Base-by-base conservation (phyloP, 1,140 invertebrate species). In the Zaprionus nigranus region DNA sequence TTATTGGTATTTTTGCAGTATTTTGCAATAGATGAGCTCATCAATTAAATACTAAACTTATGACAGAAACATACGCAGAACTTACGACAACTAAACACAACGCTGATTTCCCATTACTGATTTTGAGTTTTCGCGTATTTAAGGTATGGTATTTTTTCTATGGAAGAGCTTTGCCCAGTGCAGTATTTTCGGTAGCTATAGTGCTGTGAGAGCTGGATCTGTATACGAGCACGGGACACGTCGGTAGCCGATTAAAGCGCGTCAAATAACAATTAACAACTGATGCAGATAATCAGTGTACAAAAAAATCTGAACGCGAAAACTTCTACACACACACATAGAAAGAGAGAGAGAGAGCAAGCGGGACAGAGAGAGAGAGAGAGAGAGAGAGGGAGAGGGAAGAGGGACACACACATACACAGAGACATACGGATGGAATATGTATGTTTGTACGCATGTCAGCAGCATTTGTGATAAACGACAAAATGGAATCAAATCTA, bases 251-350 rank as follows among this genome's bases (percentile, higher is more conserved):
- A 91, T 90, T 81, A 91, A 91, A 91, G 79, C 88, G 86, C 88
- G 90, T 91, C 90, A 91, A 91, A 91, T 91, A 86, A 86, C 90
- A 91, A 91, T 91, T 91, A 91, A 91, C 90, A 91, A 91, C 90
- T 91, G 90, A 91, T 91, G 90, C 81, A 91, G 90, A 91, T 91
- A 91, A 91, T 91, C 81, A 82, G 70, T 90, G 84, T 66, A 87
- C 84, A 88, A 87, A 87, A 84, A 81, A 84, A 73, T 84, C 67
- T 78, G 84, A 88, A 79, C 84, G 81, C 81, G 75, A 84, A 87
- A 88, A 84, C 70, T 84, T 84, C 81, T 81, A 73, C 75, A 81
- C 53, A 71, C 62, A 70, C 66, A 81, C 62, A 81, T 38, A 59
- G 28, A 75, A 57, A 73, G 28, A 78, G 11, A 36, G 59, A 69